phyloP scores from a whole-genome alignment of 2,888 invertebrate species.

The Cryptus viduatorius region DNA sequence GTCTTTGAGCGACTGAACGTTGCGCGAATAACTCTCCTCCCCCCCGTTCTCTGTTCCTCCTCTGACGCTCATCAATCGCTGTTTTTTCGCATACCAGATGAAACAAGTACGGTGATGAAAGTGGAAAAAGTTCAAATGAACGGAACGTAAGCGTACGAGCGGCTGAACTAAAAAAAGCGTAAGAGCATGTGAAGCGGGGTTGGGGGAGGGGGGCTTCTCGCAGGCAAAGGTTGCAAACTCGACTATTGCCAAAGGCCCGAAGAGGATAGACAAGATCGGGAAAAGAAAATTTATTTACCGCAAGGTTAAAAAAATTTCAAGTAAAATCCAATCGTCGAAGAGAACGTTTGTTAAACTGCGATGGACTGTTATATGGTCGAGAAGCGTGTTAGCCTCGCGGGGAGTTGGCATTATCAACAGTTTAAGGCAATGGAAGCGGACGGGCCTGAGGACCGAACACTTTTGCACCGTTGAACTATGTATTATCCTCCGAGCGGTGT shows the following conservation, averaged over 20 bases:
- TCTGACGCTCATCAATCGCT: slow-evolving; percentile 17
- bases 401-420: neutral
- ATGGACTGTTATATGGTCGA: slow-evolving; percentile 35
- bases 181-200: neutral
- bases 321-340: slow-evolving; percentile 2
- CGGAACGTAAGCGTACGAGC: neutral
- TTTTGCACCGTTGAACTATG: slow-evolving; percentile 26
- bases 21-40: neutral
- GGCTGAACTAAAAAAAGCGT: neutral
- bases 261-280: neutral
- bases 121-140: slow-evolving; percentile 25
- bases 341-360: slow-evolving; percentile 2
- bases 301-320: neutral
- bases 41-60: neutral
- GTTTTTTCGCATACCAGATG: slow-evolving; percentile 30
- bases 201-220: neutral
- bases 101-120: slow-evolving; percentile 16
- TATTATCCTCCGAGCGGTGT: slow-evolving; percentile 46
- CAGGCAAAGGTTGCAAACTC: neutral
- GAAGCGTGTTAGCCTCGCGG: slow-evolving; percentile 40
- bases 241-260: neutral
- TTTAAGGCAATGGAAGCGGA: neutral
- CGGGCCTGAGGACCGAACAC: slow-evolving; percentile 13
- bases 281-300: neutral
- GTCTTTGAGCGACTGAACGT: slow-evolving; percentile 5